Evolutionary conservation across 2,113 vertebrate genomes (phyloP), one percentile per base, ranked within the genome.

Genomic region (Oryzias curvinotus): DNA sequence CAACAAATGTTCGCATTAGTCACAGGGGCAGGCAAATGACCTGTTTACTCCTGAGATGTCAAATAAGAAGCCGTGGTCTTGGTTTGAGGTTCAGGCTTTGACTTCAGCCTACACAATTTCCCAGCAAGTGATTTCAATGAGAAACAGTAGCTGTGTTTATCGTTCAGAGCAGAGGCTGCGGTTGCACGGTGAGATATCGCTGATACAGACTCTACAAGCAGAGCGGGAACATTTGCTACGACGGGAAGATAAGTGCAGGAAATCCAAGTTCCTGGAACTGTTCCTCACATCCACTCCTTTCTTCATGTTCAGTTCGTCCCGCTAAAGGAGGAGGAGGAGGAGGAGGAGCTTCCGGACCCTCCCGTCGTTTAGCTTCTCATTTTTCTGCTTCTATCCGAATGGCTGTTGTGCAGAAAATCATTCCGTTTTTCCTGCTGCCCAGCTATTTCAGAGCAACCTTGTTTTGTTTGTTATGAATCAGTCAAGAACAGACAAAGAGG

Each of bases 81-180:
- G 66, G 72, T 85, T 86, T 81, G 82, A 84, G 72, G 81, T 87
- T 65, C 75, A 52, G 64, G 65, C 51, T 56, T 72, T 23, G 56
- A 52, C 41, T 57, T 53, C 56, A 47, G 36, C 76, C 72, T 67
- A 80, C 78, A 83, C 73, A 71, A 69, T 80, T 88, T 88, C 79
- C 88, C 79, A 81, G 85, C 73, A 88, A 62, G 73, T 77, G 21
- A 83, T 87, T 85, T 82, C 73, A 84, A 89, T 83, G n/a, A 77
- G 44, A 72, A 47, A 79, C 28, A 17, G 41, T 23, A 25, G 62
- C 76, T 81, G 26, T 84, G 55, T 87, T 81, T 83, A 85, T 79
- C 66, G 71, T 67, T 65, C 23, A 50, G 23, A 26, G 58, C 43
- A 63, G 43, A 62, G 19, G n/a, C 17, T 1, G 7, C 21, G 44